Percentiles rank a stretch among this genome's conserved stretches.
These are phyloP conservation scores for Cygnus olor DNA, from an alignment of 2,797 vertebrate species.

Conservation along the genomic window DNA sequence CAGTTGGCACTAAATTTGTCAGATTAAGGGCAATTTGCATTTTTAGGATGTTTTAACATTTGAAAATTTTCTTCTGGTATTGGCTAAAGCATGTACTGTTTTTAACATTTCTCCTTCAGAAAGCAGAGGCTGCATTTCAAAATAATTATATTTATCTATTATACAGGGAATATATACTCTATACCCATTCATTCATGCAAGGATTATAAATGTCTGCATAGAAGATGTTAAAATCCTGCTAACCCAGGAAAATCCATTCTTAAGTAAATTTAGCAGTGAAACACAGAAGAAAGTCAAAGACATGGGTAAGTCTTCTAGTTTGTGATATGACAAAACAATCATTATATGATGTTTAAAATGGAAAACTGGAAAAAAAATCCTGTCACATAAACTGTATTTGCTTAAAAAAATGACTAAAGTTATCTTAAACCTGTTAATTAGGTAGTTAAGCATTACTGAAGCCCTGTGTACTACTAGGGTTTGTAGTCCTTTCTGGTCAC, in stretches of 20 bases:
- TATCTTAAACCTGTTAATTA: neutral
- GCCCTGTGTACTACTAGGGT: neutral
- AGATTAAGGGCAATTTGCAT: neutral
- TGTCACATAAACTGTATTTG: neutral
- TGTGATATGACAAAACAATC: neutral
- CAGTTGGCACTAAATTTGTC: neutral
- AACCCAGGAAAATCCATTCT: slow-evolving; percentile 97
- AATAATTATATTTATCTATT: slow-evolving; percentile 10
- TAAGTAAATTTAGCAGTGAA: slow-evolving; percentile 90
- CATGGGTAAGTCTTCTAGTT: slow-evolving; percentile 80
- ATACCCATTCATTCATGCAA: slow-evolving; percentile 93
- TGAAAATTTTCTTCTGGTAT: neutral
- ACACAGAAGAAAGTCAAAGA: slow-evolving; percentile 90
- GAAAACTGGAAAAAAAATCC: neutral
- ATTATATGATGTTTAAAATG: neutral
- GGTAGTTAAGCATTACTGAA: neutral
- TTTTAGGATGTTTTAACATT: neutral
- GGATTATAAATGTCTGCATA: slow-evolving; percentile 88
- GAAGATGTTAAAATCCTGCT: slow-evolving; percentile 95
- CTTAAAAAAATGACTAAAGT: neutral
- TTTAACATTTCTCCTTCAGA: neutral
- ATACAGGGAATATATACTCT: slow-evolving; percentile 94
- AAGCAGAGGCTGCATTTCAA: neutral
- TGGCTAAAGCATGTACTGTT: neutral
- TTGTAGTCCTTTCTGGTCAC: neutral